Base-by-base conservation (phyloP, 2,797 vertebrate genomes). In the Taenioides sp. region DNA sequence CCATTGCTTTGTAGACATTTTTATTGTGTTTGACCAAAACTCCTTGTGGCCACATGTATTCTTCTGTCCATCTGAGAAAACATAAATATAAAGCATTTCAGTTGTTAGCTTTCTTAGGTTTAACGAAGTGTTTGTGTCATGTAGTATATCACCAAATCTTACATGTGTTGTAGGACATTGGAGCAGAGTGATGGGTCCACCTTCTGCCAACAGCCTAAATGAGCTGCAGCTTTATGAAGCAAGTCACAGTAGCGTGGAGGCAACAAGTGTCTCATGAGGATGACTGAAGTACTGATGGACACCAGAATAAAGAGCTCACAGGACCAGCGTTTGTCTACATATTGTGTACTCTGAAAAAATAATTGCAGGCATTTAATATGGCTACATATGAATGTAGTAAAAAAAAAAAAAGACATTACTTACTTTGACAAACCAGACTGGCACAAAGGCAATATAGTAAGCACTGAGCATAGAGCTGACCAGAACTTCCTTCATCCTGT, bases 121-220 rank as follows among this genome's bases (percentile, higher is more conserved):
- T 16, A 67, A 18, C 50, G 18, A 7, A n/a, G 17, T 23, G 67
- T 22, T 57, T 25, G 25, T 37, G 28, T 14, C 22, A 7, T 25
- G 5, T 60, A 28, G 65, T 23, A 5, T 1, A 4, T 0, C 23
- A 68, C 47, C 0, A 5, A 66, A 73, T 87, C 97, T 76, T 93
- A 99, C 98, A 96, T 94, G 67, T 99, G 98, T 92, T 99, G 98
- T 1, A 99, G 96, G 80, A 98, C 95, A 0, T 99, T 99, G 89
- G 97, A 98, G 90, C 98, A 99, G 70, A 99, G 95, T 0, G 97
- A 94, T 0, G 98, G 98, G 74, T 99, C 98, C 7, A 99, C 97
- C 90, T 98, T 99, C 89, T 99, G 98, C 98, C 98, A 99, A 92
- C 98, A 98, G 88, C 98, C 98, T 80, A 99, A 91, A 84, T 99